Conservation (phyloP, 2,797 vertebrate genomes). For the Darevskia mixta region DNA sequence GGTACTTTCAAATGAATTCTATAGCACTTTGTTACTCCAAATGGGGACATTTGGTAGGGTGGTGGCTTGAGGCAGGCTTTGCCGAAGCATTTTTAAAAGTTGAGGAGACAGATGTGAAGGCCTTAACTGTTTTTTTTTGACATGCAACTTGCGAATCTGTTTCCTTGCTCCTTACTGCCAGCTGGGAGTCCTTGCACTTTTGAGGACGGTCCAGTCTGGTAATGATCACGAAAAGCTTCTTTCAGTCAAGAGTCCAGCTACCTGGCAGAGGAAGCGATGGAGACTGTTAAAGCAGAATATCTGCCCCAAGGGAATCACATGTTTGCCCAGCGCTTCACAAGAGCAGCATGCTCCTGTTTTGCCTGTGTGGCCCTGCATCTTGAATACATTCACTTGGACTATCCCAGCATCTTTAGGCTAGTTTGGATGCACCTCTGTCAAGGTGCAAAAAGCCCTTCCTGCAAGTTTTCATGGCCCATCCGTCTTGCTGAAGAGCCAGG, state of each 20-base stretch:
- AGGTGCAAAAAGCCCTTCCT: background rate
- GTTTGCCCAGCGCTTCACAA: background rate
- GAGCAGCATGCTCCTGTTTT: rapidly evolving
- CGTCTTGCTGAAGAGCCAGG: no score
- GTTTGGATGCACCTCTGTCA: background rate
- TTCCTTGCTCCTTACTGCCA: background rate
- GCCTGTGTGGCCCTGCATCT: background rate
- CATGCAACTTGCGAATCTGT: background rate
- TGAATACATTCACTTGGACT: background rate
- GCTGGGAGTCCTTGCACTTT: background rate
- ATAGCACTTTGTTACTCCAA: background rate
- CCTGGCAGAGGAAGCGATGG: no score
- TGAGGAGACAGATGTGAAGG: background rate
- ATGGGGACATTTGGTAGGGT: background rate
- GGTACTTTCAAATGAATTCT: background rate
- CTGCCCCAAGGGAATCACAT: background rate
- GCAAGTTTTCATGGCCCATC: background rate
- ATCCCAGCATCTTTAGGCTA: no score
- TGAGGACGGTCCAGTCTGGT: background rate
- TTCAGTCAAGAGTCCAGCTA: background rate
- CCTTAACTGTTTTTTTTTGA: background rate
- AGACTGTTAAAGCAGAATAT: background rate
- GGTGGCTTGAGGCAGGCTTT: background rate
- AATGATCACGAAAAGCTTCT: background rate
- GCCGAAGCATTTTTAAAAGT: background rate